phyloP scores from a whole-genome alignment of 92 coral and sea anemone genomes.

The Palythoa caribaeorum region DNA sequence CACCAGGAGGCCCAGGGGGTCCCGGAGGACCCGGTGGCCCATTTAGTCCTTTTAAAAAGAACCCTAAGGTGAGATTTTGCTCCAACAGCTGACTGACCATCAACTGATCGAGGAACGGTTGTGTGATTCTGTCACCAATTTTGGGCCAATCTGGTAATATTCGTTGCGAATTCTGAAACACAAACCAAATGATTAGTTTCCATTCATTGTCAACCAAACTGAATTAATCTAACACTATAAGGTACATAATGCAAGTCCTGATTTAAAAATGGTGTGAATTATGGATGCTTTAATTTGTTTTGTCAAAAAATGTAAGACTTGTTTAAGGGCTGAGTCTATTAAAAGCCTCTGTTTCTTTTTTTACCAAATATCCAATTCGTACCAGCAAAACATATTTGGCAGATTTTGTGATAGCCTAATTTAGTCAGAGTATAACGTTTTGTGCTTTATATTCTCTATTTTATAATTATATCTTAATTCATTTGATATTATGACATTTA shows the following conservation, averaged over 20 bases:
- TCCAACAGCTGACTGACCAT: conserved; percentile 99
- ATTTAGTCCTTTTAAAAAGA: conserved; percentile 99
- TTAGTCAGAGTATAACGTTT: too few species aligned
- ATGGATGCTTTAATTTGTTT: too few species aligned
- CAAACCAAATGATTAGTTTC: background rate
- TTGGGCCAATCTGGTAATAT: conserved; percentile 99
- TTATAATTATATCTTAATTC: too few species aligned
- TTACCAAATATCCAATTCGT: background rate
- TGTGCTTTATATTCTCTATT: too few species aligned
- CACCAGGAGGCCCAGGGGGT: conserved; percentile 95
- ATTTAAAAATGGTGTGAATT: too few species aligned
- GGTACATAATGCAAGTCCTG: too few species aligned
- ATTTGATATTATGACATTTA: too few species aligned
- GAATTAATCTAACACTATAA: too few species aligned
- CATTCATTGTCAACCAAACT: too few species aligned
- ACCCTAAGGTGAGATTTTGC: conserved; percentile 98
- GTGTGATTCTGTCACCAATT: conserved; percentile 99
- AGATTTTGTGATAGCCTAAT: background rate
- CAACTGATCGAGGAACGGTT: conserved; percentile 98
- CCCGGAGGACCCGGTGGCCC: conserved; percentile 99
- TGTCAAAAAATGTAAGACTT: background rate
- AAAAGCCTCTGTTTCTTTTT: background rate
- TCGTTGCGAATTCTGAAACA: conserved; percentile 86
- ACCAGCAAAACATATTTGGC: background rate
- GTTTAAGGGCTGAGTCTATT: background rate